A percentile compares a stretch with the other conserved stretches of the same genome.
Conservation (phyloP, 1,140 invertebrate species). For the Cydia amplana region DNA sequence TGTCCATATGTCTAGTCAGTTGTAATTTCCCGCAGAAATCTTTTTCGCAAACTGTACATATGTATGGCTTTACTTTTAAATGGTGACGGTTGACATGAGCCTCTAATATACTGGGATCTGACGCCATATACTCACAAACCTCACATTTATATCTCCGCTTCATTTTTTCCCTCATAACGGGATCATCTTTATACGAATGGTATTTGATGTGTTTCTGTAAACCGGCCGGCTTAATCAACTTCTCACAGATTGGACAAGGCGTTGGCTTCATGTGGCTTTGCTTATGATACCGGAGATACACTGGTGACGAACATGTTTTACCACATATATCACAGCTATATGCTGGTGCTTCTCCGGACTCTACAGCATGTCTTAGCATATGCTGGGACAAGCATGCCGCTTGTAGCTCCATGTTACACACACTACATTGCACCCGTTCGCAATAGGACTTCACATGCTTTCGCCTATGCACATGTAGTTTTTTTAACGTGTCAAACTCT, state of each 20-base stretch:
- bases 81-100: constrained; percentile 49
- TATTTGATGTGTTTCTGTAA: constrained; percentile 42
- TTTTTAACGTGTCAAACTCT: constrained; percentile 42
- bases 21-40: constrained; percentile 44
- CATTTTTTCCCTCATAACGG: constrained; percentile 31
- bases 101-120: constrained; percentile 43
- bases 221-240: constrained; percentile 39
- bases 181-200: constrained; percentile 32
- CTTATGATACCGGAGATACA: constrained; percentile 38
- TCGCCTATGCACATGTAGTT: constrained; percentile 45
- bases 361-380: constrained; percentile 36
- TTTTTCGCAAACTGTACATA: constrained; percentile 45
- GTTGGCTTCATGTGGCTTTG: constrained; percentile 38
- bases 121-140: constrained; percentile 40
- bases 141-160: constrained; percentile 37
- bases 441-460: constrained; percentile 40
- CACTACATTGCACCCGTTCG: constrained; percentile 40
- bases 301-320: constrained; percentile 39
- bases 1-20: constrained; percentile 42
- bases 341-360: background rate
- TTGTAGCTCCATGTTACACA: constrained; percentile 42
- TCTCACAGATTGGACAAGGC: constrained; percentile 41
- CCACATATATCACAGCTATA: constrained; percentile 45
- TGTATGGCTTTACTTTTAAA: constrained; percentile 49
- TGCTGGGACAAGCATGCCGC: constrained; percentile 42